Base-by-base conservation (phyloP, 1,140 invertebrate genomes). In the Papilio glaucus region DNA sequence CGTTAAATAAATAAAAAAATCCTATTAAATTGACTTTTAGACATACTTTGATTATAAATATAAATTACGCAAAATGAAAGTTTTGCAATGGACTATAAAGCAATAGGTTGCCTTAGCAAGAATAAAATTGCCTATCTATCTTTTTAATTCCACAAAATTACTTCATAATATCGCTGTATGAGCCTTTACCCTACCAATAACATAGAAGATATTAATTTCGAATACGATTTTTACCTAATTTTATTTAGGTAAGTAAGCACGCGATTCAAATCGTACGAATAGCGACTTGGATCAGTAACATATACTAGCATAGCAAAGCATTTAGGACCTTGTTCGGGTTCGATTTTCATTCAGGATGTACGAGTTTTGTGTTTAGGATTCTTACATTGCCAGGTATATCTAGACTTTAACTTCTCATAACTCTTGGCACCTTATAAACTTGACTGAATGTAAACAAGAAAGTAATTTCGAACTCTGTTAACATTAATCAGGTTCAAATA, bases 71-170 rank as follows among this genome's bases (percentile, higher is more conserved):
- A 10, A 21, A 57, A 24, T 12, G 3, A 53, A 24, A 12, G 1
- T 57, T 57, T 57, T 24, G 9, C 21, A 49, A 9, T 15, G 13
- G 12, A 10, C 42, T 15, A 63, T 33, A 38, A 63, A 18, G 5
- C 61, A 63, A 63, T 63, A 41, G 10, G 6, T 33, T 62, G 37
- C 18, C 4, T 12, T 10, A 65, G 8, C 18, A 18, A 63, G 37
- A 29, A 21, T 18, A 38, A 65, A 41, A 41, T 41, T 65, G 33
- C 8, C 33, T 26, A 18, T 18, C 7, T 15, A 53, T 21, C 7
- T 18, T 53, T 65, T 65, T 65, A 18, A 65, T 65, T 39, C 39
- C 15, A 39, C 62, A 12, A 65, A 63, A 65, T 39, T 33, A 15
- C 60, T 37, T 10, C 6, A 9, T 61, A 15, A 61, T 12, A 41